Base-by-base conservation (phyloP, 2,797 vertebrate species). In the Nyctibius grandis region DNA sequence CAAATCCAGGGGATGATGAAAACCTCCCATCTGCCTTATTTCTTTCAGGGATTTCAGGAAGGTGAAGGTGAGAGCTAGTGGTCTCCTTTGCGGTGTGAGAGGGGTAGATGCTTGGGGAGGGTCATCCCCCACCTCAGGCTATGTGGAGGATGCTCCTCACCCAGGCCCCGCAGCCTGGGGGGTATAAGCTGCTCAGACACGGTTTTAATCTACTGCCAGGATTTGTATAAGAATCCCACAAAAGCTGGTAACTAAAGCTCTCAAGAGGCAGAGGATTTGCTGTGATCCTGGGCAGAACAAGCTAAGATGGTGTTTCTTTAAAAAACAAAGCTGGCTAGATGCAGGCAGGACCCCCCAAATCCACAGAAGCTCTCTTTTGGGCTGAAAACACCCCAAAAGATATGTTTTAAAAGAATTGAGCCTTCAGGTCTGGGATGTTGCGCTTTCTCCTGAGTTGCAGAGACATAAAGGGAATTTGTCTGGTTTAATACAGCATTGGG, bases 221-320 rank as follows among this genome's bases (percentile, higher is more conserved):
- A 89, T 93, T 94, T 93, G 63, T 76, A 15, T 38, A 69, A 91
- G 72, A 88, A 91, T 93, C 89, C 89, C 19, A 9, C 0, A 3
- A 94, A 96, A 92, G 70, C 87, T 65, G 79, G 72, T 78, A 89
- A 65, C 73, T 72, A 75, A 91, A 83, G 51, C 85, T 88, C 87
- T 88, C 75, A 22, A 77, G 79, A 94, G 88, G 75, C 68, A 38
- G 36, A 72, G 78, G 87, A 94, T 93, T 91, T 91, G 61, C 73
- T 51, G 44, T 61, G 92, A 93, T 89, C 79, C 85, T 69, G 45
- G 15, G 21, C 3, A 9, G 68, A 77, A 79, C 75, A 95, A 96
- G 42, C 45, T 40, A 78, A 36, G 18, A 54, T 6, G 21, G n/a
- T 48, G 38, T 76, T 92, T 75, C 75, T 92, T 86, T 77, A 75